Base-by-base conservation (phyloP, 2,797 vertebrate genomes). In the Sebastes wilsoni region DNA sequence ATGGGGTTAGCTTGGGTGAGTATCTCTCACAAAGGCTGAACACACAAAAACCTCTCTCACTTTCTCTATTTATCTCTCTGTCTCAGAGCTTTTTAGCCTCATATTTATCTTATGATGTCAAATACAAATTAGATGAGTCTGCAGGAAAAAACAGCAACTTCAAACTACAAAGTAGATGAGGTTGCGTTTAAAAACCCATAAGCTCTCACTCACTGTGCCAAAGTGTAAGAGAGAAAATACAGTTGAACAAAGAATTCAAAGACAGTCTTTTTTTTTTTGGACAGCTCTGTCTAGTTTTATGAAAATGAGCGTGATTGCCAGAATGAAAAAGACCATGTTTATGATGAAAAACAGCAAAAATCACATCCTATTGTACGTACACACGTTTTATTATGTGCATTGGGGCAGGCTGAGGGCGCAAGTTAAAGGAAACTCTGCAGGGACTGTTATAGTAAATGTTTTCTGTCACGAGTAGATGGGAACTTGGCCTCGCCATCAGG, bases 101-200 rank as follows among this genome's bases (percentile, higher is more conserved):
- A 81, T 86, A 82, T 89, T 89, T 88, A 84, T 84, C 80, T 90
- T 49, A 81, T 88, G 66, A 80, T 85, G 72, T 78, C 67, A 74
- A 79, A 83, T 70, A 66, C 68, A 83, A 82, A 77, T 87, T 84
- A 80, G 74, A 86, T 86, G 80, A 86, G 68, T 75, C 23, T 76
- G 75, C 75, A 81, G 72, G 62, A 84, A 89, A 89, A 78, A 83
- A 20, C 12, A 77, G 38, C 54, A 68, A 78, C 59, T 74, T 81
- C 61, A 62, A 71, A 72, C 38, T 72, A 76, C 42, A 84, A 79
- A 87, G 66, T 80, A 79, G 74, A 77, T 85, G 66, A 75, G 76
- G 81, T 81, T 78, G 66, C 68, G 66, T 74, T 86, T 79, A 72
- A 73, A 81, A 59, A 59, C 14, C 70, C 65, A 6, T 32, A 66